These are phyloP conservation scores for Pyxicephalus adspersus DNA, from an alignment of 2,113 vertebrate genomes.

Conservation along the genomic window DNA sequence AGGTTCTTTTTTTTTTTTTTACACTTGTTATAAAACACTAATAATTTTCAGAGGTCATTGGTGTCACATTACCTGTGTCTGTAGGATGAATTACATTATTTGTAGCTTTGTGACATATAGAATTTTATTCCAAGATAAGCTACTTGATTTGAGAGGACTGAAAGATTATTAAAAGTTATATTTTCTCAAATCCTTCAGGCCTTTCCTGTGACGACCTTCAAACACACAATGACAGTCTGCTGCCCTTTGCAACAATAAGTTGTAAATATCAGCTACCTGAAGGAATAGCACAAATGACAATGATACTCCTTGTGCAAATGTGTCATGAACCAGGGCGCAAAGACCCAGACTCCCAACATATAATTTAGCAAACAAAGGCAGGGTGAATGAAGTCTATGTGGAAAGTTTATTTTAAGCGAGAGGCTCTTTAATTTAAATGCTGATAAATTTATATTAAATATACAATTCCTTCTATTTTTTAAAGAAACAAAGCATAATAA, in stretches of 20 bases:
- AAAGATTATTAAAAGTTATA: conserved; percentile 33
- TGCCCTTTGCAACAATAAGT: conserved; percentile 36
- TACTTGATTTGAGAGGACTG: neutral
- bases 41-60: neutral
- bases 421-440: too few relatives aligned
- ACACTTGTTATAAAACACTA: too few relatives aligned
- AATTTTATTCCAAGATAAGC: conserved; percentile 21
- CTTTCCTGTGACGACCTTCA: conserved; percentile 36
- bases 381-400: too few relatives aligned
- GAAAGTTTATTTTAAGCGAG: too few relatives aligned
- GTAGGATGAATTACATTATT: conserved; percentile 5
- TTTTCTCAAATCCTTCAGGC: conserved; percentile 17
- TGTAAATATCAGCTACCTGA: conserved; percentile 19
- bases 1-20: too few relatives aligned
- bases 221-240: conserved; percentile 23
- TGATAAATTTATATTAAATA: too few relatives aligned
- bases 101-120: conserved; percentile 15
- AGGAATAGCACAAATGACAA: neutral
- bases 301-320: neutral
- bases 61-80: neutral
- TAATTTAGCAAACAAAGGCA: conserved; percentile 17
- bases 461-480: too few relatives aligned
- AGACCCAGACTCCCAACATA: neutral
- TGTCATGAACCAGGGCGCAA: neutral
- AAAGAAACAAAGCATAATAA: too few relatives aligned